Base-by-base conservation (phyloP, 2,113 vertebrate genomes). In the Rhinoderma darwinii region DNA sequence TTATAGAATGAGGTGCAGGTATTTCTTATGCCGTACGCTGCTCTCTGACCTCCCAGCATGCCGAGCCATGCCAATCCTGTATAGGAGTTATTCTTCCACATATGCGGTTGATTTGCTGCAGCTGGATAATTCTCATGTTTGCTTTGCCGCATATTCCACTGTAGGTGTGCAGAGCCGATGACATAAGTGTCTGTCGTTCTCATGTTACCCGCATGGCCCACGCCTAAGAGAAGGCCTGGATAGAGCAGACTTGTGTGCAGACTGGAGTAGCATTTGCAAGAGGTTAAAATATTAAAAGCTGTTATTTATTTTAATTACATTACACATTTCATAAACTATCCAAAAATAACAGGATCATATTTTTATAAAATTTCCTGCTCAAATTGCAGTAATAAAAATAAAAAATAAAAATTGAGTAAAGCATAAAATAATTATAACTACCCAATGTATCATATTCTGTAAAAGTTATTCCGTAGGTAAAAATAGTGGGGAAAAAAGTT, bases 161-260 rank as follows among this genome's bases (percentile, higher is more conserved):
- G 56, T 82, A 82, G 79, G 79, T 82, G 79, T 44, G 59, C 4
- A 61, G 78, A 7, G n/a, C 25, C 79, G 39, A 82, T 82, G 59
- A 82, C 79, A 63, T 61, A 81, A 81, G 78, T 66, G 79, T 66
- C 56, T 82, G 56, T 11, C 5, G 59, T 14, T 20, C n/a, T 82
- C 59, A 82, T 20, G 15, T 82, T 82, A 27, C 79, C 27, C 2
- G 5, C 27, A 20, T 5, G 39, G 39, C n/a, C 27, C 56, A 27
- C 25, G 39, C 35, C 56, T 37, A 14, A 22, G 35, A 39, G 54
- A 59, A 12, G 50, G 35, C 39, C 44, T 54, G 41, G 27, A 77
- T 18, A 3, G 7, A 30, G 32, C 30, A 18, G 44, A 54, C 54
- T 6, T 7, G 77, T 39, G 5, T n/a, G 54, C 11, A 39, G 7